Base-by-base conservation (phyloP, 2,888 invertebrate genomes). In the Heterodera filipjevi region DNA sequence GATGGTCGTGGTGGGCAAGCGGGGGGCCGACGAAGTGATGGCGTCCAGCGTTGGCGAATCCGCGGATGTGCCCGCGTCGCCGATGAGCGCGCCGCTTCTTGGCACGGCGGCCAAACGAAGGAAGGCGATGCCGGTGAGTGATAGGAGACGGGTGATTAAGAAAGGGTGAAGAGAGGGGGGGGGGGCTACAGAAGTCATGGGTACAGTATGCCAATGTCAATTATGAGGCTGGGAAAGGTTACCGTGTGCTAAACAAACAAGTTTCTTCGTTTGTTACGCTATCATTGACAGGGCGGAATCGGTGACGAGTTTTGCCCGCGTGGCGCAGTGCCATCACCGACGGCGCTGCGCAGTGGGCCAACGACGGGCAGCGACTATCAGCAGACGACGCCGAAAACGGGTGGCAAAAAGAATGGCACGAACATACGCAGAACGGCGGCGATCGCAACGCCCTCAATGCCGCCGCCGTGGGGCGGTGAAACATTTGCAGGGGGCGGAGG, bases 1-100 rank as follows among this genome's bases (percentile, higher is more conserved):
- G 8, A 59, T 59, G 59, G 59, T 35, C 19, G 68, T 35, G 68
- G 68, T 68, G 68, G 68, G 35, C 16, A 68, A 68, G 33, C 68
- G 35, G 3, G 35, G 35, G 33, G 68, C 33, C 19, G 68, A 68
- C 8, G 68, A 35, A 33, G 33, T 64, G 64, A 6, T 16, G 33
- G 12, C 33, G 35, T 1, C 16, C 27, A 27, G 27, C 59, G 27
- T 5, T 8, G 27, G n/a, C 27, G 2, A n/a, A 0, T 5, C n/a
- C 6, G 59, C 59, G 27, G 59, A 59, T 10, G 27, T 59, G 68
- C 27, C 35, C 16, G 19, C 19, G 30, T 68, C 68, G 68, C 68
- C 33, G 68, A 33, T 27, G 33, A 59, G 10, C 8, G 22, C 59
- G 27, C 59, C 59, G 59, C 27, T 59, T 6, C 59, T 27, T 10